These are phyloP conservation scores for Tyto alba DNA, from an alignment of 2,113 vertebrate species.

Conservation along the genomic window DNA sequence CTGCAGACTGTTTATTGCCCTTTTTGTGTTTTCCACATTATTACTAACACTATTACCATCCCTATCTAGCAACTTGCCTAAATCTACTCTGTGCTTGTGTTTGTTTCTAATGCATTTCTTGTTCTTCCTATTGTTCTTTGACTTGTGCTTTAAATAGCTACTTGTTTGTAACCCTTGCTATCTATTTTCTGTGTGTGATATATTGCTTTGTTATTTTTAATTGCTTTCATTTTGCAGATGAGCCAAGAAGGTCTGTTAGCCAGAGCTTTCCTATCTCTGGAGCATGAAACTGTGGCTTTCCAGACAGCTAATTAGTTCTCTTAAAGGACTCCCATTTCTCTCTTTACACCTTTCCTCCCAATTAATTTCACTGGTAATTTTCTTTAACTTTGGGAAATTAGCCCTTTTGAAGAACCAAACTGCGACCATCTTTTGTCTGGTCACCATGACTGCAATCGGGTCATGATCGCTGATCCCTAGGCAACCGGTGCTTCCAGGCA, in stretches of 20 bases:
- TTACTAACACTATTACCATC: background rate
- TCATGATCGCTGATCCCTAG: background rate
- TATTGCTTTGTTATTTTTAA: background rate
- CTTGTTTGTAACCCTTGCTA: background rate
- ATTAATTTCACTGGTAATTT: slow-evolving; percentile 35
- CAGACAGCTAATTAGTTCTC: slow-evolving; percentile 4
- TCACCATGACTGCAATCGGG: background rate
- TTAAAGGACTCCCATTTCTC: background rate
- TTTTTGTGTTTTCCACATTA: background rate
- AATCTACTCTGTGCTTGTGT: background rate
- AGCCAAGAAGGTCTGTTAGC: background rate
- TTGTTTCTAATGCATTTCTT: background rate
- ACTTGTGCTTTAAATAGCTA: background rate
- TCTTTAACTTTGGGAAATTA: slow-evolving; percentile 18
- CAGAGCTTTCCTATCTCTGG: background rate
- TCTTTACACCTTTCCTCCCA: slow-evolving; percentile 1
- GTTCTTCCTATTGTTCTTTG: background rate
- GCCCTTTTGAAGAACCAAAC: background rate
- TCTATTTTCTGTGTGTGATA: background rate
- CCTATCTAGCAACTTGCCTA: background rate
- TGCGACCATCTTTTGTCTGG: background rate
- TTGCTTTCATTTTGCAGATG: background rate
- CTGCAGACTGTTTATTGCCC: background rate
- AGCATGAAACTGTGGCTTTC: background rate
- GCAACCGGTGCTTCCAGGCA: background rate